Percentiles rank a stretch among this genome's conserved stretches.
These are phyloP conservation scores for Archips xylosteana DNA, from an alignment of 2,888 invertebrate genomes.

Conservation along the genomic window DNA sequence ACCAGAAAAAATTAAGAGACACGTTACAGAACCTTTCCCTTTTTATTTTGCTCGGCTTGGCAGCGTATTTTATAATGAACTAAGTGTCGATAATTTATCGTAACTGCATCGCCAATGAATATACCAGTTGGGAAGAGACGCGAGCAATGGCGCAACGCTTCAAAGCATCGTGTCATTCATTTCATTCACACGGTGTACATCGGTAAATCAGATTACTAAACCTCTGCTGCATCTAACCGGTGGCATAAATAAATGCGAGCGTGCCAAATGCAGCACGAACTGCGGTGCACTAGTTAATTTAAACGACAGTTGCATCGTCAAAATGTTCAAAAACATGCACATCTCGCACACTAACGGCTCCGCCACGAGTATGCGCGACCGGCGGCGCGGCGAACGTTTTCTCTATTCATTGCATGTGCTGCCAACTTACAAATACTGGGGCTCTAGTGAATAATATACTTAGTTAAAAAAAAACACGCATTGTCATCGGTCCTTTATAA, in stretches of 20 bases:
- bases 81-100: not conserved
- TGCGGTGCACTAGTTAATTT: conserved; percentile 62
- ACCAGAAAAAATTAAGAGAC: too few species aligned
- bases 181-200: conserved; percentile 55
- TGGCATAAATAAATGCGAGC: conserved; percentile 75
- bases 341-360: not conserved
- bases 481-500: too few species aligned
- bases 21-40: not conserved
- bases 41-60: not conserved
- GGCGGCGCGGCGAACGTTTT: too few species aligned
- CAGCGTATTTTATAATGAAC: not conserved
- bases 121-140: not conserved
- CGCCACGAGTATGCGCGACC: too few species aligned
- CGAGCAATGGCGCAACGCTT: conserved; percentile 46
- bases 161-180: conserved; percentile 51
- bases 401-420: too few species aligned
- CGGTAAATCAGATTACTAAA: conserved; percentile 78
- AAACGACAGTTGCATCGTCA: conserved; percentile 46
- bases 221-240: conserved; percentile 65
- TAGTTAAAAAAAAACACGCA: too few species aligned
- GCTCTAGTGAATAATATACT: too few species aligned
- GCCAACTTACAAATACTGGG: too few species aligned
- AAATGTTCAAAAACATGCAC: conserved; percentile 40
- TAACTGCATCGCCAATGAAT: not conserved
- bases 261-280: conserved; percentile 77